Evolutionary conservation across 2,888 invertebrate genomes (phyloP), one percentile per base, ranked within the genome.

Genomic region (Balanococcus diminutus): DNA sequence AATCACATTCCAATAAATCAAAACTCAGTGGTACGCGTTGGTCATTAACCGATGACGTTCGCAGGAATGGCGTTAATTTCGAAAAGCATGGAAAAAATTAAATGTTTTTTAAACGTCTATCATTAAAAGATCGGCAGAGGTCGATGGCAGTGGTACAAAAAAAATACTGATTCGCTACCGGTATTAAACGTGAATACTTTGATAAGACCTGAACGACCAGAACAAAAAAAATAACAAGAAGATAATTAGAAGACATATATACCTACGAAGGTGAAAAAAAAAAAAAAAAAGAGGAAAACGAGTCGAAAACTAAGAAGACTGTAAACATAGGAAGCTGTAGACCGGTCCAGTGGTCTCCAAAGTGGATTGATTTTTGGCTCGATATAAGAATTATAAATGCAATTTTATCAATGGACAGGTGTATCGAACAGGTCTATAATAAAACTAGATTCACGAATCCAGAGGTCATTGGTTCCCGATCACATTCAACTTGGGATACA

Each of bases 351-450:
- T 79, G 75, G 36, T 79, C 6, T 16, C 75, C 19, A 79, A 75
- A 79, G 28, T 67, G 36, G 46, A 79, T 75, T 32, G 19, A 79
- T 79, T 79, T 79, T 79, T 19, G 67, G 28, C 67, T 3, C 32
- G 32, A n/a, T 75, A 75, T 32, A 56, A 28, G 28, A 4, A 31
- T 56, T 2, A 3, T 3, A n/a, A 16, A 79, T 79, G 75, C 75
- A 79, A 79, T 79, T 79, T 79, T 79, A 79, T 79, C 75, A 79
- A 79, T 79, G 75, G 22, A 79, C 75, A 79, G 75, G 75, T 79
- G 75, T n/a, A 79, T 31, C 11, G 22, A 56, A 22, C 56, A 51
- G 51, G 51, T 19, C 46, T n/a, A 5, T 75, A 79, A 79, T 79
- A 79, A 79, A 79, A 79, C 75, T 36, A 31, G 75, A 79, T 79